Conservation (phyloP, 1,140 invertebrate genomes). For the Grapholita molesta region DNA sequence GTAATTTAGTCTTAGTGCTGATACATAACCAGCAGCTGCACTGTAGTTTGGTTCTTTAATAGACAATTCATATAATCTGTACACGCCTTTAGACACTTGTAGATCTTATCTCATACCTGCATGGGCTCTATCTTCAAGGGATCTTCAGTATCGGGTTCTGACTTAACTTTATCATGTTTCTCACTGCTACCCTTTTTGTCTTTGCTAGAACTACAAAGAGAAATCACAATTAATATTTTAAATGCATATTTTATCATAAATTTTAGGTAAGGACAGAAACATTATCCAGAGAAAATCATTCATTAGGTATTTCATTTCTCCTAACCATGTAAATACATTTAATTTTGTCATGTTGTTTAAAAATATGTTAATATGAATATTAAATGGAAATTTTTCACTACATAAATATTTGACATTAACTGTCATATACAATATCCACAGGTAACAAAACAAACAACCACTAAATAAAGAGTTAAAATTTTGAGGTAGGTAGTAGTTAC, state of each 20-base stretch:
- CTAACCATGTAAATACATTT: slow-evolving; percentile 33
- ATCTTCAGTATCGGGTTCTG: slow-evolving; percentile 45
- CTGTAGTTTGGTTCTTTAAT: too few species aligned
- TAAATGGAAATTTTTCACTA: slow-evolving; percentile 50
- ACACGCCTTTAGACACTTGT: too few species aligned
- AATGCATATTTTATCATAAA: not conserved
- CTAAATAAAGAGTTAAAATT: not conserved
- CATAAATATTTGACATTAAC: not conserved
- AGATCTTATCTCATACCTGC: slow-evolving; percentile 53
- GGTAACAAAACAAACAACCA: not conserved
- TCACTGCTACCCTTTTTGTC: slow-evolving; percentile 49
- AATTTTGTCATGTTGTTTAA: slow-evolving; percentile 46
- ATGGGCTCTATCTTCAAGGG: slow-evolving; percentile 50
- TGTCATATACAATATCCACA: not conserved
- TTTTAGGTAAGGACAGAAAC: too few species aligned
- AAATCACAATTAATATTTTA: not conserved
- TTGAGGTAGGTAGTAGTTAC: too few species aligned
- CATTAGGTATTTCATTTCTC: not conserved
- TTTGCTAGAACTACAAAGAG: slow-evolving; percentile 45
- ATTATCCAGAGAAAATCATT: too few species aligned
- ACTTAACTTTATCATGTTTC: slow-evolving; percentile 53
- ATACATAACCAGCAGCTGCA: too few species aligned
- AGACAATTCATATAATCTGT: too few species aligned
- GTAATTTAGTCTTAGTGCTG: too few species aligned
- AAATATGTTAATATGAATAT: slow-evolving; percentile 40